These are phyloP conservation scores for Corythornis vintsioides DNA, from an alignment of 2,113 vertebrate genomes.

Conservation along the genomic window DNA sequence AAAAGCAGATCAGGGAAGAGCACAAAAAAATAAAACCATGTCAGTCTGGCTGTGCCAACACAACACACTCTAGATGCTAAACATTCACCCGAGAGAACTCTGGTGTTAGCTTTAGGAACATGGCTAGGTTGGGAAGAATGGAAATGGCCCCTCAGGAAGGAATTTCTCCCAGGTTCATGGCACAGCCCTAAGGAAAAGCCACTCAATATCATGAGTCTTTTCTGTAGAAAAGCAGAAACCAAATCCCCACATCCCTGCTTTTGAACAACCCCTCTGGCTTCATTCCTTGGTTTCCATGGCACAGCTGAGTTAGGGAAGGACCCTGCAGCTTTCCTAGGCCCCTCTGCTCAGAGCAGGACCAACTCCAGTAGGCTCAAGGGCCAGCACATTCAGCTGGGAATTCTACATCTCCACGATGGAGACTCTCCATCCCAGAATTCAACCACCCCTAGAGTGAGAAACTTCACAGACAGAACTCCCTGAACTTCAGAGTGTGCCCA, in stretches of 20 bases:
- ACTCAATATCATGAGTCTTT: background rate
- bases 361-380: background rate
- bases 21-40: conserved; percentile 5
- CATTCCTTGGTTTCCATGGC: background rate
- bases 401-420: background rate
- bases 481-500: background rate
- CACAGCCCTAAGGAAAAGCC: background rate
- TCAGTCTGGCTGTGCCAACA: background rate
- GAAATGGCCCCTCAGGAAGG: background rate
- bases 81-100: background rate
- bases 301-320: background rate
- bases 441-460: too few relatives aligned
- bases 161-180: background rate
- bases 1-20: conserved; percentile 3
- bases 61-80: background rate
- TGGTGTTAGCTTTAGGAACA: background rate
- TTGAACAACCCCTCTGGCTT: background rate
- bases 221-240: background rate
- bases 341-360: background rate
- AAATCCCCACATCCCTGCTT: background rate
- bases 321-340: background rate
- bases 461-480: background rate
- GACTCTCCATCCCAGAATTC: background rate
- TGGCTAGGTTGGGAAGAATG: fast-evolving
- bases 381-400: fast-evolving